A percentile compares a stretch with the other conserved stretches of the same genome.
These are phyloP conservation scores for Synergus japonicus DNA, from an alignment of 2,888 invertebrate genomes.

Conservation along the genomic window DNA sequence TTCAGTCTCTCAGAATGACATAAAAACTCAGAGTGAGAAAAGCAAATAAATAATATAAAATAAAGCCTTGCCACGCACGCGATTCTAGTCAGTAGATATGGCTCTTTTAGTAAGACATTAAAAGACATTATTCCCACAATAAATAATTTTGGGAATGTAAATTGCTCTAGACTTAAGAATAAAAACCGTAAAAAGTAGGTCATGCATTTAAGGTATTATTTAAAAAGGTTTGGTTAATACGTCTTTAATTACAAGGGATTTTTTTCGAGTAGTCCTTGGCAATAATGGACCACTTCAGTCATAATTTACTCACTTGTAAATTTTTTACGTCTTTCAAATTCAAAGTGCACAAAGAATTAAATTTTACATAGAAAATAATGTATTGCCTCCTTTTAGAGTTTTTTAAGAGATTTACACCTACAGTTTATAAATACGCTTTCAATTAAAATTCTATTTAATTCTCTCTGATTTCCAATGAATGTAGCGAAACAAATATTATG, in stretches of 20 bases:
- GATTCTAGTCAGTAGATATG: neutral
- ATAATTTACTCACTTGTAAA: neutral
- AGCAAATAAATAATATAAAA: neutral
- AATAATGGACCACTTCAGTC: neutral
- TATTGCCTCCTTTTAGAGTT: neutral
- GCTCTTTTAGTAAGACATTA: constrained; percentile 15
- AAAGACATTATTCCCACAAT: neutral
- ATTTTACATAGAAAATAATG: neutral
- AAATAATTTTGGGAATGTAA: neutral
- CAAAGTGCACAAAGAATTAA: neutral
- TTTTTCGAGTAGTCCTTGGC: neutral
- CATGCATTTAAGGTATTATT: neutral
- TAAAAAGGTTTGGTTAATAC: neutral
- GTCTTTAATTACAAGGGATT: neutral
- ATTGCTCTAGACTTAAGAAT: neutral
- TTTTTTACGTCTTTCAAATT: neutral
- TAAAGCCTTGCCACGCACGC: neutral
- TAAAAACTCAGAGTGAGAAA: neutral
- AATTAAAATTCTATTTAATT: neutral
- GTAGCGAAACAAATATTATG: neutral
- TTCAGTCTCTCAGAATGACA: neutral
- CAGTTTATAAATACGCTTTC: no score
- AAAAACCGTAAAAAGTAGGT: neutral
- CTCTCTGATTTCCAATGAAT: neutral
- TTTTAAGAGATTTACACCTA: no score